A percentile compares a stretch with the other conserved stretches of the same genome.
These are phyloP conservation scores for Agrochola circellaris DNA, from an alignment of 2,888 invertebrate species.

Conservation along the genomic window DNA sequence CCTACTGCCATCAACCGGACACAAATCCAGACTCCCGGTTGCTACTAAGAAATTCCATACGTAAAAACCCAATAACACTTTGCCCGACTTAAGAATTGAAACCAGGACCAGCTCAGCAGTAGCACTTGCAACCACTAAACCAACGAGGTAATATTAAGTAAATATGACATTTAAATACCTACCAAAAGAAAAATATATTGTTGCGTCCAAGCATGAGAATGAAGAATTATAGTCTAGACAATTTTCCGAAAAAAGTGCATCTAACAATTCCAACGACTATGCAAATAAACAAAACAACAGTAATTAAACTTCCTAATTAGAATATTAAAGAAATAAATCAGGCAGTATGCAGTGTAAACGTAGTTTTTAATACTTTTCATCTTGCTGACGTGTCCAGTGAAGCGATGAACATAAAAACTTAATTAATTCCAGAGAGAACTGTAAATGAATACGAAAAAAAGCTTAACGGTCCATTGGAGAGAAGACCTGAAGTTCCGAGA, in stretches of 20 bases:
- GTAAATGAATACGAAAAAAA: slow-evolving; percentile 64
- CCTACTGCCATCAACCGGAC: too few relatives aligned
- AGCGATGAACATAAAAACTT: slow-evolving; percentile 42
- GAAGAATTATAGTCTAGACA: neutral
- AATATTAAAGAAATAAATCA: slow-evolving; percentile 52
- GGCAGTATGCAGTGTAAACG: neutral
- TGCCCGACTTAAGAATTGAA: too few relatives aligned
- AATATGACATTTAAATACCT: neutral
- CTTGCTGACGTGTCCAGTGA: slow-evolving; percentile 36
- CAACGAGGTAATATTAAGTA: neutral
- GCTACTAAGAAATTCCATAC: too few relatives aligned
- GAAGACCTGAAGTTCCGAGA: slow-evolving; percentile 22
- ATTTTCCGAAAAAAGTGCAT: neutral
- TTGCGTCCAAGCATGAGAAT: neutral
- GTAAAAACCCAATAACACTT: too few relatives aligned
- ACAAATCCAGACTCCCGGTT: too few relatives aligned
- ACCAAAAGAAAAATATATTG: neutral
- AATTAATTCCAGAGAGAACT: slow-evolving; percentile 59
- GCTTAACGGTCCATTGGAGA: slow-evolving; percentile 5
- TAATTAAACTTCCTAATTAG: slow-evolving; percentile 27
- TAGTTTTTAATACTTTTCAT: slow-evolving; percentile 37
- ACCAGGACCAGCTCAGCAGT: too few relatives aligned
- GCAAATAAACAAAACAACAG: neutral
- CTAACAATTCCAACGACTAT: neutral
- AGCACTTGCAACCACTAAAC: too few relatives aligned